Percentiles rank a stretch among this genome's conserved stretches.
phyloP scores from a whole-genome alignment of 2,888 invertebrate genomes.

The Volucella inanis region DNA sequence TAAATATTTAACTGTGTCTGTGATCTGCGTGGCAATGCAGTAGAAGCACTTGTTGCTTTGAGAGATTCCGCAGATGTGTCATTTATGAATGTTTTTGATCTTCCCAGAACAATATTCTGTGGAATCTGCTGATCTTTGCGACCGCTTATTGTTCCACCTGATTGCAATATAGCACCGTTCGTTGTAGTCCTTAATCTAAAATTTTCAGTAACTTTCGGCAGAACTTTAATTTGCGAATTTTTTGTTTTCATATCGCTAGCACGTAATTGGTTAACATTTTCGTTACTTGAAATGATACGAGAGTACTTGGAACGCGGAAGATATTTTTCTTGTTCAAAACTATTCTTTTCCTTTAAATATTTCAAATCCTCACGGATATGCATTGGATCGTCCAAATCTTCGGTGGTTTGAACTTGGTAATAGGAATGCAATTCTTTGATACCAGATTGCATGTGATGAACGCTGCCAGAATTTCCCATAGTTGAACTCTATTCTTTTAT shows the following conservation, averaged over 20 bases:
- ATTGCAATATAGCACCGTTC: conserved; percentile 92
- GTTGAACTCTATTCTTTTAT: neutral
- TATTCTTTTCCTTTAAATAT: conserved; percentile 4
- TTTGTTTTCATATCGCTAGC: conserved; percentile 28
- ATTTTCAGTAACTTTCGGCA: conserved; percentile 87
- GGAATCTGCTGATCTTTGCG: conserved; percentile 81
- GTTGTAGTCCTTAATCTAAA: conserved; percentile 88
- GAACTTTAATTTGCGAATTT: conserved; percentile 84
- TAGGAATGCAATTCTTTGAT: conserved; percentile 76
- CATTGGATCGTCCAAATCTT: neutral
- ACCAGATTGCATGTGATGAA: conserved; percentile 77
- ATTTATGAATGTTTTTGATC: conserved; percentile 76
- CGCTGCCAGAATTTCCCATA: conserved; percentile 81
- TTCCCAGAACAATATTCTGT: conserved; percentile 63
- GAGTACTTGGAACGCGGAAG: conserved; percentile 49
- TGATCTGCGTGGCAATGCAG: conserved; percentile 72
- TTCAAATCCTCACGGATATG: neutral
- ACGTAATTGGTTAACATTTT: conserved; percentile 34
- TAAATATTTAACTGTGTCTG: conserved; percentile 76
- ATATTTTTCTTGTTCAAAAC: conserved; percentile 20
- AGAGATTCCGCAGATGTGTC: conserved; percentile 10
- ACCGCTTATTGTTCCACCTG: conserved; percentile 92
- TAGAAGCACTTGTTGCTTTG: neutral
- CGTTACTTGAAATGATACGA: conserved; percentile 53
- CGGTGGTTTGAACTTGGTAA: conserved; percentile 71